phyloP scores from a whole-genome alignment of 2,797 vertebrate genomes.

The Sebastiscus albofasciatus region DNA sequence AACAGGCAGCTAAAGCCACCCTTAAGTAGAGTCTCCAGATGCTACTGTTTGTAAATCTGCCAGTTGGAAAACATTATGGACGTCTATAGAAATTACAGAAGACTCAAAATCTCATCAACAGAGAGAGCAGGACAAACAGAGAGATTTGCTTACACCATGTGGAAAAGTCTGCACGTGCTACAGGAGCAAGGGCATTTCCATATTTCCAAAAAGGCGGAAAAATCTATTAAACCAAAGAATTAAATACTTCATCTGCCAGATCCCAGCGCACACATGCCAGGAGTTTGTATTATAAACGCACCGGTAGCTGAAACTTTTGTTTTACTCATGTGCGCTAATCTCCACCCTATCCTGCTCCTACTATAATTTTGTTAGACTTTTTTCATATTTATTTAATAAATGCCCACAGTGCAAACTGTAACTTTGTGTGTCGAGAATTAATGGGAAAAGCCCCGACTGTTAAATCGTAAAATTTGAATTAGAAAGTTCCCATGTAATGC shows the following conservation, averaged over 20 bases:
- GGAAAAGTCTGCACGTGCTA: slow-evolving; percentile 21
- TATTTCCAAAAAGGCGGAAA: slow-evolving; percentile 56
- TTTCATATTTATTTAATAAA: slow-evolving; percentile 81
- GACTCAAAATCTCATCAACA: slow-evolving; percentile 54
- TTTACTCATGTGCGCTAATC: slow-evolving; percentile 72
- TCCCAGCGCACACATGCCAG: slow-evolving; percentile 57
- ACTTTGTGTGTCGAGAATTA: slow-evolving; percentile 89
- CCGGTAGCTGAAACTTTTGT: slow-evolving; percentile 74
- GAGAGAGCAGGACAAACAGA: slow-evolving; percentile 51
- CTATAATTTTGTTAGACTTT: slow-evolving; percentile 62
- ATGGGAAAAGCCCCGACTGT: slow-evolving; percentile 92
- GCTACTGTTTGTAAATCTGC: slow-evolving; percentile 57
- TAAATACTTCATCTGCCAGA: slow-evolving; percentile 67
- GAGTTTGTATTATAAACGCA: slow-evolving; percentile 78
- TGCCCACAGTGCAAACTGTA: slow-evolving; percentile 76
- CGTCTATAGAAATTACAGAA: slow-evolving; percentile 43
- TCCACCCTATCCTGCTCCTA: slow-evolving; percentile 44
- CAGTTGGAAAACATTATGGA: slow-evolving; percentile 46
- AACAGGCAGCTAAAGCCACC: slow-evolving; percentile 46
- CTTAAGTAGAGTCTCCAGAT: slow-evolving; percentile 49
- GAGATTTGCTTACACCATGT: slow-evolving; percentile 46
- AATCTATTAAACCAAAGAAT: slow-evolving; percentile 75
- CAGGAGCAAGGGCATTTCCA: slow-evolving; percentile 51
- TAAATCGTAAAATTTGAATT: slow-evolving; percentile 97
- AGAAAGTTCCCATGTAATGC: slow-evolving; percentile 89